Evolutionary conservation across 2,888 invertebrate genomes (phyloP), one percentile per base, ranked within the genome.

Genomic region (Tiphia femorata): DNA sequence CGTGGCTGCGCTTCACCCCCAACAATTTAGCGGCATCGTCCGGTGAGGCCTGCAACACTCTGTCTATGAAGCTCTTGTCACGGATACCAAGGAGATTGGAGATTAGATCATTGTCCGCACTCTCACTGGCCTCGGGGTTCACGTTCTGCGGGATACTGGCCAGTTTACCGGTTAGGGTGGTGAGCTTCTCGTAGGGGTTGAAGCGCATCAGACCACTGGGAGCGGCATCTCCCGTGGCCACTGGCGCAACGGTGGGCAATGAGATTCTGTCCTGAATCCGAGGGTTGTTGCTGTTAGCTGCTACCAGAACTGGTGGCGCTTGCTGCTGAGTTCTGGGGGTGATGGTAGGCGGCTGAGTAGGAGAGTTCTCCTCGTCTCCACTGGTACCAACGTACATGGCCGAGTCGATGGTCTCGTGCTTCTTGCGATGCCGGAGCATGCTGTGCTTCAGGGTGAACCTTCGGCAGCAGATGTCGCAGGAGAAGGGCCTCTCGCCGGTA

Each of bases 361-460:
- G 69, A 1, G 73, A 68, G 20, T 73, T 76, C 64, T 88, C 87
- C 67, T 87, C 88, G 67, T 87, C 86, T 68, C 86, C 88, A 17
- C 86, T 86, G 17, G 84, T 86, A 0, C 87, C 85, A 0, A 88
- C 87, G 8, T 88, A 87, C 3, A 87, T 77, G 23, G 72, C 59
- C n/a, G 79, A 79, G 43, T 88, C 88, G 42, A 88, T 86, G 4
- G 89, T 87, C 62, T 88, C 89, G 80, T 96, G 96, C 83, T 96
- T 96, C 85, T 96, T 95, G 70, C 95, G 88, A 81, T 97, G 96
- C 0, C 96, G 89, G 67, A 96, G 87, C 96, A 97, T 96, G 84
- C 95, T 95, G 86, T 97, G 96, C 78, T 97, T 97, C 41, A 97
- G 85, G 0, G 96, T 96, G 85, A 97, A 97, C 62, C 93, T 89